phyloP scores from a whole-genome alignment of 2,113 vertebrate genomes.

The Mustelus asterias region DNA sequence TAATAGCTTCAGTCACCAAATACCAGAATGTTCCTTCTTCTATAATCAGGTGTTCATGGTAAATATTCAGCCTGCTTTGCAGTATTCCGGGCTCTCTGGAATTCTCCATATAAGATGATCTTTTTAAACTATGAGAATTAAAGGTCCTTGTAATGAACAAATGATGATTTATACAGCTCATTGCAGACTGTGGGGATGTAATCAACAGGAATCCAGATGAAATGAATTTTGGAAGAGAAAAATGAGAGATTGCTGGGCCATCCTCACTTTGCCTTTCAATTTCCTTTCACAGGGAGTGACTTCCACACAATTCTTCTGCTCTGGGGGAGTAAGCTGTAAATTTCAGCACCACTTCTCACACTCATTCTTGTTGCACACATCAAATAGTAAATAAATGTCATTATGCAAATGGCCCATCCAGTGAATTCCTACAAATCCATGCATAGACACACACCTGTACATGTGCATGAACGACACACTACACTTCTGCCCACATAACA shows the following conservation, averaged over 20 bases:
- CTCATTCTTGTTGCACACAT: neutral
- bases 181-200: neutral
- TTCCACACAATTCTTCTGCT: too few species aligned
- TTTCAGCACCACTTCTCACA: neutral
- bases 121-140: neutral
- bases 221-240: neutral
- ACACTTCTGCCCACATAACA: neutral
- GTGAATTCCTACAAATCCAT: neutral
- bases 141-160: neutral
- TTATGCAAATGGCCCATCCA: neutral
- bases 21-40: neutral
- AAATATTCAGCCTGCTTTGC: neutral
- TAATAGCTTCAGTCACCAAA: neutral
- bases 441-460: neutral
- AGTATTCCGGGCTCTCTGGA: neutral
- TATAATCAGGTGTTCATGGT: neutral
- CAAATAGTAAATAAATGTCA: neutral
- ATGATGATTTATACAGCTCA: neutral
- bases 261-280: neutral
- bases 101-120: neutral
- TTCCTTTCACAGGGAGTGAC: neutral
- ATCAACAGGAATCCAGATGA: neutral
- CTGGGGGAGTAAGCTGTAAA: neutral
- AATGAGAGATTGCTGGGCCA: neutral
- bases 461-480: neutral